Conservation (phyloP, 1,140 invertebrate species). For the Drosophila nigrodunni region DNA sequence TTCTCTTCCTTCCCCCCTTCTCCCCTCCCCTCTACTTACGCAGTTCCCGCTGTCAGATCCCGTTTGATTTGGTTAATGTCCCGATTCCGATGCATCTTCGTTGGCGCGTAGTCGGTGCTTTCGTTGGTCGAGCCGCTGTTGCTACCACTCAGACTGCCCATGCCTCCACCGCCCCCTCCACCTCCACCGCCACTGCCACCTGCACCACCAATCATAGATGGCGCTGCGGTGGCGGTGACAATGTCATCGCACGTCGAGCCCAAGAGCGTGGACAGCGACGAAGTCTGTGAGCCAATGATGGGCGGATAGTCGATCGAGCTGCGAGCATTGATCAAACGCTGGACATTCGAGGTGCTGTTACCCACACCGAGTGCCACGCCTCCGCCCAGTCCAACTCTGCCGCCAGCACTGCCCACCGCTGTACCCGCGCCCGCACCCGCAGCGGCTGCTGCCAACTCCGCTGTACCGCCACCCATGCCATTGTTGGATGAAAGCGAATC, state of each 20-base stretch:
- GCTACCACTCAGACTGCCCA: conserved; percentile 54
- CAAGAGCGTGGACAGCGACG: conserved; percentile 70
- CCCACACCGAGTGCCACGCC: not conserved
- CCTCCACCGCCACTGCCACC: conserved; percentile 27
- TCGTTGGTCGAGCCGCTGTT: conserved; percentile 69
- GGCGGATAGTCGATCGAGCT: conserved; percentile 69
- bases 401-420: conserved; percentile 18
- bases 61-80: conserved; percentile 82
- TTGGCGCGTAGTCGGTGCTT: conserved; percentile 73
- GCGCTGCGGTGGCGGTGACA: conserved; percentile 69
- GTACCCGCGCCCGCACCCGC: not conserved
- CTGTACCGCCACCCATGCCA: conserved; percentile 55
- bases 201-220: conserved; percentile 63
- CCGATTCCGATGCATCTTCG: conserved; percentile 82
- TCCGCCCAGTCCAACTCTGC: conserved; percentile 13
- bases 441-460: conserved; percentile 7
- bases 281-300: conserved; percentile 57
- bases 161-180: conserved; percentile 14
- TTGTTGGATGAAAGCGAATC: conserved; percentile 86
- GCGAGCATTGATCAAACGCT: conserved; percentile 48
- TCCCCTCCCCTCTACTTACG: conserved; percentile 59
- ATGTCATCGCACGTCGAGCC: conserved; percentile 78
- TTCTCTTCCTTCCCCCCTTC: not conserved
- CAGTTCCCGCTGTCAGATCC: conserved; percentile 76
- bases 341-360: conserved; percentile 45